phyloP scores from a whole-genome alignment of 2,797 vertebrate species.

The Pterois miles region DNA sequence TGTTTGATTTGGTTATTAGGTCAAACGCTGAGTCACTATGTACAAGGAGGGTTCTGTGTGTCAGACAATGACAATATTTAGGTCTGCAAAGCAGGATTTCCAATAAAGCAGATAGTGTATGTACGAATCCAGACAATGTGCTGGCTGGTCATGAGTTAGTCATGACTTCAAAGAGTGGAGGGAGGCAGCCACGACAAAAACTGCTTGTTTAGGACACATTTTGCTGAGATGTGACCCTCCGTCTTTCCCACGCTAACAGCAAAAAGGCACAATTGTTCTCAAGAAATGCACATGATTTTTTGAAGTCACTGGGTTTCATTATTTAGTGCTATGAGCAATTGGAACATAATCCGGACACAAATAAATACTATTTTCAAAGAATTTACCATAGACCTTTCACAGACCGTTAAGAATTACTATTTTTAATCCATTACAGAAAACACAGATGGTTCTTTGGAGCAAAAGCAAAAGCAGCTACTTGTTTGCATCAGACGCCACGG shows the following conservation, averaged over 20 bases:
- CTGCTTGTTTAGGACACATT: constrained; percentile 12
- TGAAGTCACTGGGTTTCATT: constrained; percentile 23
- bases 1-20: background rate
- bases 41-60: constrained; percentile 1
- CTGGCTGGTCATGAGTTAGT: constrained; percentile 27
- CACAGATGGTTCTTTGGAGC: background rate
- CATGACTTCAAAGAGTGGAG: constrained; percentile 9
- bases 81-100: background rate
- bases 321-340: constrained; percentile 20
- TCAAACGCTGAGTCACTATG: background rate
- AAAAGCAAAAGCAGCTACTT: background rate
- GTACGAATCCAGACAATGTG: background rate
- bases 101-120: background rate
- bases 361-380: background rate
- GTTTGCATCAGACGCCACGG: constrained; percentile 11
- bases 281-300: constrained; percentile 34
- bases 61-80: background rate
- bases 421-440: background rate
- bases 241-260: constrained; percentile 44
- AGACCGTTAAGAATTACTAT: background rate
- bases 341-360: constrained; percentile 2
- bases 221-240: background rate
- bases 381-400: background rate
- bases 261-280: constrained; percentile 38
- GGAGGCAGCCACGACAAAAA: constrained; percentile 9